Percentiles rank a stretch among this genome's conserved stretches.
Evolutionary conservation across 2,113 vertebrate species (phyloP).

Genomic region (Entosphenus tridentatus): DNA sequence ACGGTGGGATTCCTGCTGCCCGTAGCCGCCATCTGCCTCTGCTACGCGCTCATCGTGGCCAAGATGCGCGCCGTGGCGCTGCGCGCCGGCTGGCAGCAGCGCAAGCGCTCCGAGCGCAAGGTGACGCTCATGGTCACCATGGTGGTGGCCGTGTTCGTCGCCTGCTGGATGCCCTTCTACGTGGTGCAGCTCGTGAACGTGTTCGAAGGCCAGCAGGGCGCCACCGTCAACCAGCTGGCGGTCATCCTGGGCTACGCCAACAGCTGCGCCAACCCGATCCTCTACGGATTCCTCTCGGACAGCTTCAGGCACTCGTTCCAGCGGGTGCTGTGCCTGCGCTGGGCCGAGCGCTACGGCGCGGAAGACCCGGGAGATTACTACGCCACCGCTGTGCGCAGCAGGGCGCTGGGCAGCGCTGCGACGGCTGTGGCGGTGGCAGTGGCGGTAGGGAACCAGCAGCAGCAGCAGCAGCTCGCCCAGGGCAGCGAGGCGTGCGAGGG

Average conservation of each 20-base stretch:
- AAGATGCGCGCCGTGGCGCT: constrained; percentile 1
- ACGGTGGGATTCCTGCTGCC: constrained; percentile 7
- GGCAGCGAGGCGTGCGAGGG: too few relatives aligned
- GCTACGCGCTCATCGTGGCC: constrained; percentile 7
- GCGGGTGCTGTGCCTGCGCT: constrained; percentile 52
- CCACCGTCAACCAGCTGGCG: constrained; percentile 6
- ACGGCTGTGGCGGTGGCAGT: too few relatives aligned
- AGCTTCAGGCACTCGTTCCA: constrained; percentile 69
- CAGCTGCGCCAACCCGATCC: constrained; percentile 57
- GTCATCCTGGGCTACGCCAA: constrained; percentile 9
- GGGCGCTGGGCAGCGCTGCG: constrained; percentile 16
- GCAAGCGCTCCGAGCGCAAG: constrained; percentile 6
- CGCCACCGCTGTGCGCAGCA: constrained; percentile 55
- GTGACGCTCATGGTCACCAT: constrained; percentile 7
- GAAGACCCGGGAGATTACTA: constrained; percentile 68
- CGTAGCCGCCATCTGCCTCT: constrained; percentile 8
- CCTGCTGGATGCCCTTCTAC: constrained; percentile 10
- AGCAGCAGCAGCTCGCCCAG: too few relatives aligned
- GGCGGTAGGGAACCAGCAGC: too few relatives aligned
- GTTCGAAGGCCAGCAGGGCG: background rate
- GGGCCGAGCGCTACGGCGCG: constrained; percentile 45
- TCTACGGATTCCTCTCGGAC: constrained; percentile 66
- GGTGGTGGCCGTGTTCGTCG: constrained; percentile 7
- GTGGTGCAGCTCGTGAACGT: background rate
- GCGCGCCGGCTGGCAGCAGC: constrained; percentile 7